Conservation (phyloP, 1,140 invertebrate genomes). For the Daktulosphaira vitifoliae region DNA sequence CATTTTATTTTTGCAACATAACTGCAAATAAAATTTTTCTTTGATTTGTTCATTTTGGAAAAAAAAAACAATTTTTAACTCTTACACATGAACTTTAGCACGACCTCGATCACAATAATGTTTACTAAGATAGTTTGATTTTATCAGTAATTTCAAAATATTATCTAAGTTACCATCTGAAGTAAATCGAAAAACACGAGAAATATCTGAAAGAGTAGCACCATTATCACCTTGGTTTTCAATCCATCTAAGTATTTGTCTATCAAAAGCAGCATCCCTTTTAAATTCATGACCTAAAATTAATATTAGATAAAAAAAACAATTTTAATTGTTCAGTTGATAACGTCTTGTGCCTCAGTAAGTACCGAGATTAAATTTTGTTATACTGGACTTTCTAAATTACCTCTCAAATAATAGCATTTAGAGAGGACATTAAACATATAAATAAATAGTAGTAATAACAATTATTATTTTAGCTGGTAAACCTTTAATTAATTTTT, state of each 20-base stretch:
- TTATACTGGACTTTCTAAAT: no score
- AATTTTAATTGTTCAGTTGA: neutral
- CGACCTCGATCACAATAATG: conserved; percentile 23
- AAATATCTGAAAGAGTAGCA: conserved; percentile 12
- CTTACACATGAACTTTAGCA: conserved; percentile 15
- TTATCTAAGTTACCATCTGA: conserved; percentile 11
- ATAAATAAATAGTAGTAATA: no score
- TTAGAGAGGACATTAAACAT: no score
- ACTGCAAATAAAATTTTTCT: neutral
- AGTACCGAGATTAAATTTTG: no score
- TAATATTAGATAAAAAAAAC: neutral
- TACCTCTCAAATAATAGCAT: conserved; percentile 31
- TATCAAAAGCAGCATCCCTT: conserved; percentile 14
- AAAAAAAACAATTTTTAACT: neutral
- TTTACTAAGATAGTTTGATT: conserved; percentile 14
- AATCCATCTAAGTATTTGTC: conserved; percentile 31
- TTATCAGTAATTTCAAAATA: neutral
- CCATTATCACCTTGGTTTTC: conserved; percentile 16
- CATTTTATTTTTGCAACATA: conserved; percentile 9
- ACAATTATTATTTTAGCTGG: no score
- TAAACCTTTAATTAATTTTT: neutral
- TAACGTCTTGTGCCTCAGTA: neutral
- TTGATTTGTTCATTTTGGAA: neutral
- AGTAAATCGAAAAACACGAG: conserved; percentile 19
- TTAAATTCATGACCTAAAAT: conserved; percentile 17